Percentiles rank a stretch among this genome's conserved stretches.
Conservation (phyloP, 2,113 vertebrate species). For the Nicator chloris region DNA sequence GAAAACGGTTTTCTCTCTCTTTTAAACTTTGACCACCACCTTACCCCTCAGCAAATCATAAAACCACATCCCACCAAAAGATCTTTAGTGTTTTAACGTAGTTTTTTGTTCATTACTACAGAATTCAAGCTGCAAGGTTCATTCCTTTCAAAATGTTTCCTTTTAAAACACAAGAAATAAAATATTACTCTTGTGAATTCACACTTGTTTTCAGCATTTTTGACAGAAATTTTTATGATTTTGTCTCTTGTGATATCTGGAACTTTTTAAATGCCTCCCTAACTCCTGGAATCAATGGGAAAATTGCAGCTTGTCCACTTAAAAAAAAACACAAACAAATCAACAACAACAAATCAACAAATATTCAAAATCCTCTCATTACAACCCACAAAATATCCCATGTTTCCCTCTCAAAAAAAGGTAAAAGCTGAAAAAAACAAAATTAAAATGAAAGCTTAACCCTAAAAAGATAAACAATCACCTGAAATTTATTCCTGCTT, state of each 20-base stretch:
- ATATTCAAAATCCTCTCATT: not conserved
- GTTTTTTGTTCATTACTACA: not conserved
- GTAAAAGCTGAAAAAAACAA: not conserved
- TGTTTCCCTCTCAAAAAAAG: fast-evolving
- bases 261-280: not conserved
- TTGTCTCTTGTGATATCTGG: not conserved
- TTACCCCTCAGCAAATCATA: not conserved
- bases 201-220: not conserved
- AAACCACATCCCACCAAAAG: not conserved
- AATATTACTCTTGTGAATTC: not conserved
- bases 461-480: not conserved
- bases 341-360: not conserved
- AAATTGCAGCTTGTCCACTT: not conserved
- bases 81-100: fast-evolving
- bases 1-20: not conserved
- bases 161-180: not conserved
- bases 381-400: not conserved
- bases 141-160: not conserved
- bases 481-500: not conserved
- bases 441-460: not conserved
- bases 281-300: not conserved
- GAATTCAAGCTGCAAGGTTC: not conserved
- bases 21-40: not conserved
- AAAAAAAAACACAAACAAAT: fast-evolving
- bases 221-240: not conserved